phyloP scores from a whole-genome alignment of 2,113 vertebrate genomes.

The Mustelus asterias region DNA sequence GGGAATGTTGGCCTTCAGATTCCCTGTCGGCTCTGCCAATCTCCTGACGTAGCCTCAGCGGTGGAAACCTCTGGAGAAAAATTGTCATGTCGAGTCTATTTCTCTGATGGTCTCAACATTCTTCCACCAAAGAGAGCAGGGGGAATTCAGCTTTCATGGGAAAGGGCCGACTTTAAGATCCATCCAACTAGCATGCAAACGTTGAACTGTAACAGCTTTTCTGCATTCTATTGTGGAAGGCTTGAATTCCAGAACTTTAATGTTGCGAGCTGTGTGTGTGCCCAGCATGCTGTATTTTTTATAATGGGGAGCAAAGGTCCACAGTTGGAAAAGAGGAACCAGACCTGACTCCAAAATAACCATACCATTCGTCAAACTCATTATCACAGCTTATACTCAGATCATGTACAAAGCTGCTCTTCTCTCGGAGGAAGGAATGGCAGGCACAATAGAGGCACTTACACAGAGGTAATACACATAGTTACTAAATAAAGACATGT shows the following conservation, averaged over 20 bases:
- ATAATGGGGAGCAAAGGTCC: not conserved
- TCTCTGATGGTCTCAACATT: not conserved
- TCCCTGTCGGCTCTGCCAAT: not conserved
- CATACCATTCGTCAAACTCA: not conserved
- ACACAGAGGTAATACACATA: not conserved
- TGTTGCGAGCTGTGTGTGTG: not conserved
- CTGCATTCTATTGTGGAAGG: slow-evolving; percentile 5
- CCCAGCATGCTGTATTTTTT: not conserved
- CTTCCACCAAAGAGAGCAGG: not conserved
- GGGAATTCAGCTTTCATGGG: not conserved
- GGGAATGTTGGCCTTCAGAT: not conserved
- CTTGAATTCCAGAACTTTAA: not conserved
- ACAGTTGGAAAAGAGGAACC: not conserved
- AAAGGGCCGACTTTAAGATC: not conserved
- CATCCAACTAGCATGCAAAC: not conserved
- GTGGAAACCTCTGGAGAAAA: not conserved
- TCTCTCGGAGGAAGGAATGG: not conserved
- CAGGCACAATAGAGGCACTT: not conserved
- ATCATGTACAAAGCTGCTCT: not conserved
- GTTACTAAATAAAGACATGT: not conserved
- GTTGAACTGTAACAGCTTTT: not conserved
- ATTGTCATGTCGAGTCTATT: not conserved
- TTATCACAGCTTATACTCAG: not conserved
- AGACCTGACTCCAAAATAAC: not conserved
- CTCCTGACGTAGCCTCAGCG: not conserved